Evolutionary conservation across 2,113 vertebrate species (phyloP).

Genomic region (Smithornis capensis): DNA sequence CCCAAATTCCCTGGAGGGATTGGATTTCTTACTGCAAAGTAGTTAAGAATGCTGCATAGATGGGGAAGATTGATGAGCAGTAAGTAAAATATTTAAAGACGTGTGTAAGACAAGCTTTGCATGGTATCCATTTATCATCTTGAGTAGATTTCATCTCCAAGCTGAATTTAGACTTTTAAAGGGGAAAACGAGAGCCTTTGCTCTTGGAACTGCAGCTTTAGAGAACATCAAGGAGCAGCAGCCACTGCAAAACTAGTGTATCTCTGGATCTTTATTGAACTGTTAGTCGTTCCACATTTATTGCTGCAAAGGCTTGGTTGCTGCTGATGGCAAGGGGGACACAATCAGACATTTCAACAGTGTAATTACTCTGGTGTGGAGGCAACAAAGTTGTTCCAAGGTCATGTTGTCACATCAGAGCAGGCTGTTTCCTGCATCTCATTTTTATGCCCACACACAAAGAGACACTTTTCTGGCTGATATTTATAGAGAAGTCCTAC

Average conservation of each 20-base stretch:
- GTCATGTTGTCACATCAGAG: conserved; percentile 50
- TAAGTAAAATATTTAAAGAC: conserved; percentile 61
- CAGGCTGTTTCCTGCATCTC: conserved; percentile 7
- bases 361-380: conserved; percentile 31
- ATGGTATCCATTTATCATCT: conserved; percentile 32
- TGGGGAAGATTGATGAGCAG: conserved; percentile 31
- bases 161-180: conserved; percentile 16
- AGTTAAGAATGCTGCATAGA: neutral
- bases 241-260: neutral
- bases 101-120: conserved; percentile 30
- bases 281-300: neutral
- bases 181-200: neutral
- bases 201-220: neutral
- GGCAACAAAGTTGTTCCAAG: conserved; percentile 68
- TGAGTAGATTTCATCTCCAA: conserved; percentile 24
- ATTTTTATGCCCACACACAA: conserved; percentile 55
- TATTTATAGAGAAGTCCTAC: conserved; percentile 61
- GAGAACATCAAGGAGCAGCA: conserved; percentile 38
- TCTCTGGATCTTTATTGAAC: conserved; percentile 22
- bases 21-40: neutral
- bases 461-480: conserved; percentile 58
- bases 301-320: conserved; percentile 5
- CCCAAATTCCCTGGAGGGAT: conserved; percentile 3
- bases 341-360: conserved; percentile 25
- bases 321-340: neutral